A percentile compares a stretch with the other conserved stretches of the same genome.
Evolutionary conservation across 2,797 vertebrate species (phyloP).

Genomic region (Gymnodraco acuticeps): DNA sequence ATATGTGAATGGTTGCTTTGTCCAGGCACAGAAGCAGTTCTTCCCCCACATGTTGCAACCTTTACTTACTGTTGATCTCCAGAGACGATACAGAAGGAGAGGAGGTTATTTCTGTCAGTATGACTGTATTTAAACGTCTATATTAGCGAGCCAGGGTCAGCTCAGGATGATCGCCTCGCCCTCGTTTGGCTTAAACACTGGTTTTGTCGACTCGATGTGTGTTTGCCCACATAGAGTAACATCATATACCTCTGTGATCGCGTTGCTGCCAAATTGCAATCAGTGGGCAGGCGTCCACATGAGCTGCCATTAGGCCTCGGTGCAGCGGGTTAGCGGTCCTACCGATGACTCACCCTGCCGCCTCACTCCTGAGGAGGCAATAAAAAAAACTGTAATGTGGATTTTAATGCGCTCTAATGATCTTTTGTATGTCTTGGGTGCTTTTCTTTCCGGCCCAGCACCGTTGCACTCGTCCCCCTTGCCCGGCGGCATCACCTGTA

Average conservation of each 20-base stretch:
- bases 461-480: not conserved
- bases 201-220: conserved; percentile 31
- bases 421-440: conserved; percentile 61
- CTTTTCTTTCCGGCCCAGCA: conserved; percentile 16
- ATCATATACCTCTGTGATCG: conserved; percentile 50
- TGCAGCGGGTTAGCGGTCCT: conserved; percentile 40
- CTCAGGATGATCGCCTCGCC: conserved; percentile 40
- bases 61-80: conserved; percentile 46
- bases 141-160: conserved; percentile 30
- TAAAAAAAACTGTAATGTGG: conserved; percentile 75
- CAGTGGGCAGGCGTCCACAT: conserved; percentile 72
- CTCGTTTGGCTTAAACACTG: conserved; percentile 49
- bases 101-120: conserved; percentile 18
- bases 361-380: conserved; percentile 70
- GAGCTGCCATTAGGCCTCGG: conserved; percentile 66
- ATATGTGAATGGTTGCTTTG: conserved; percentile 21
- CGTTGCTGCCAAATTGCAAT: conserved; percentile 62
- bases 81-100: conserved; percentile 40
- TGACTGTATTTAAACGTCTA: conserved; percentile 20
- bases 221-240: conserved; percentile 66
- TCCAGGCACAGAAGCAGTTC: not conserved
- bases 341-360: conserved; percentile 71
- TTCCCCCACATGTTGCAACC: conserved; percentile 51
- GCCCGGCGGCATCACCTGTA: conserved; percentile 71
- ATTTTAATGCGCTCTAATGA: conserved; percentile 84